These are phyloP conservation scores for Abrostola tripartita DNA, from an alignment of 2,888 invertebrate genomes.

Conservation along the genomic window DNA sequence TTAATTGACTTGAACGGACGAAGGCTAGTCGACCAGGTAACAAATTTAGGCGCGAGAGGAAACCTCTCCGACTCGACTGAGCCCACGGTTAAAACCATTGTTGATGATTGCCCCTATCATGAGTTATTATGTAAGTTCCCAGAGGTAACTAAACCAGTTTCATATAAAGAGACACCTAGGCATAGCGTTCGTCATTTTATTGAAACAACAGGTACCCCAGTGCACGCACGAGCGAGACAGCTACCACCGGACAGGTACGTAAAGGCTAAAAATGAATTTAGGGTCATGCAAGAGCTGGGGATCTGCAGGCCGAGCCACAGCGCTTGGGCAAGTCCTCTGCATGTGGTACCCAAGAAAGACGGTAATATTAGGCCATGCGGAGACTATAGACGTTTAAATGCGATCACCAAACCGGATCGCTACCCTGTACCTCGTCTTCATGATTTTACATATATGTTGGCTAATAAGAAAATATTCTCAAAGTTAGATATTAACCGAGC, in stretches of 20 bases:
- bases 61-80: no score
- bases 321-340: conserved; percentile 5
- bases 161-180: background rate
- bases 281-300: conserved; percentile 9
- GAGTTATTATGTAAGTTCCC: background rate
- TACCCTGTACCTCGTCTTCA: background rate
- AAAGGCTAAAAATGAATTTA: conserved; percentile 1
- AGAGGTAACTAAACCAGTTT: background rate
- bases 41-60: no score
- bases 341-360: conserved; percentile 1
- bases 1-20: no score
- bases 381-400: conserved; percentile 5
- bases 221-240: background rate
- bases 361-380: conserved; percentile 9
- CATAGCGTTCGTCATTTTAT: conserved; percentile 1
- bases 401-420: conserved; percentile 1
- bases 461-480: background rate
- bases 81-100: no score
- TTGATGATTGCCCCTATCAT: no score
- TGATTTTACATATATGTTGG: background rate
- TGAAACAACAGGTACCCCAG: background rate
- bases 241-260: background rate
- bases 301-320: conserved; percentile 10
- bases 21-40: no score
- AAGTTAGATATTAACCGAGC: no score